phyloP scores from a whole-genome alignment of 2,113 vertebrate genomes.

The Vimba vimba region DNA sequence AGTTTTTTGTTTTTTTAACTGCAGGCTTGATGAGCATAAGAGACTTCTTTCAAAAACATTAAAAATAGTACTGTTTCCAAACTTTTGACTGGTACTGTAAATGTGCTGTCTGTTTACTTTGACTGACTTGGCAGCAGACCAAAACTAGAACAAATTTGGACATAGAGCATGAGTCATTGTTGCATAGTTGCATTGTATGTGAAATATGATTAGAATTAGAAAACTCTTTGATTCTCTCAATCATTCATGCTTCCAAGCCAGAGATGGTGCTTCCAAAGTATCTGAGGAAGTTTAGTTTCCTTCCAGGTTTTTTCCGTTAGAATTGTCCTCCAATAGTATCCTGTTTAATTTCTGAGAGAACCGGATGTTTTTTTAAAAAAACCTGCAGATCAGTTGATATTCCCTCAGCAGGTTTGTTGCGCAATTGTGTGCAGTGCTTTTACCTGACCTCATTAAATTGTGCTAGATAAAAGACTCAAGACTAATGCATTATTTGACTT shows the following conservation, averaged over 20 bases:
- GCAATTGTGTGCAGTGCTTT: background rate
- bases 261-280: slow-evolving; percentile 10
- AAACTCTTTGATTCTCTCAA: background rate
- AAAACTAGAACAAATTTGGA: background rate
- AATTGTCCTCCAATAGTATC: background rate
- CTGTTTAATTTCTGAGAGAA: slow-evolving; percentile 38
- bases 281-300: slow-evolving; percentile 47
- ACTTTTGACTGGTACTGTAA: too few species aligned
- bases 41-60: too few species aligned
- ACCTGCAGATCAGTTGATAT: background rate
- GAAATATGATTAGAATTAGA: background rate
- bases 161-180: background rate
- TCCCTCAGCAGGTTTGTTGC: background rate
- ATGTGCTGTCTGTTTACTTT: background rate
- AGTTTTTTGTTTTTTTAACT: too few species aligned
- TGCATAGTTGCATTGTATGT: background rate
- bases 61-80: too few species aligned
- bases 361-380: slow-evolving; percentile 35
- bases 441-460: background rate
- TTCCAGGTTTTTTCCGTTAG: slow-evolving; percentile 1
- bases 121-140: background rate
- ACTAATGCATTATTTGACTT: background rate
- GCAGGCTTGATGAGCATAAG: too few species aligned
- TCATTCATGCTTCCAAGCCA: background rate
- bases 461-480: background rate